Conservation (phyloP, 2,113 vertebrate genomes). For the Neomonachus schauinslandi region DNA sequence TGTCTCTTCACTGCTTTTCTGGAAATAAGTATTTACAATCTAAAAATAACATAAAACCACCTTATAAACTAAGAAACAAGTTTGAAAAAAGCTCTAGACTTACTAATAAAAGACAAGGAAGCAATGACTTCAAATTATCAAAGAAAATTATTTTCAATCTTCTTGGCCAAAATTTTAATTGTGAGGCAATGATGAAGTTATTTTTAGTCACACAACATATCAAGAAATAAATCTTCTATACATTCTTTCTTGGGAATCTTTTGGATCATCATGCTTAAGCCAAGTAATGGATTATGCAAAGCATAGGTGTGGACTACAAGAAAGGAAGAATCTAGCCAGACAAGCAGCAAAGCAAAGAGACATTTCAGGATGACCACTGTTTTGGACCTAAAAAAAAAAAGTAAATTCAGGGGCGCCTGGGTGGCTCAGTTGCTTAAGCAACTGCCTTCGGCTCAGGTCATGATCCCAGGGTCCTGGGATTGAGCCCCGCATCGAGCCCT, state of each 20-base stretch:
- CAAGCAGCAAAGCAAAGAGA: neutral
- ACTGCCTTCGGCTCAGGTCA: too few species aligned
- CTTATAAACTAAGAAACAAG: neutral
- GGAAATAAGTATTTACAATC: neutral
- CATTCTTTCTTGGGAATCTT: neutral
- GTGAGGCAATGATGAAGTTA: neutral
- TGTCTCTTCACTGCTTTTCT: neutral
- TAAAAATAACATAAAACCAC: neutral
- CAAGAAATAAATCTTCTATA: neutral
- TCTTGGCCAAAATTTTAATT: neutral
- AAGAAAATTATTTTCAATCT: slow-evolving; percentile 11
- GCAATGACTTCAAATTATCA: neutral
- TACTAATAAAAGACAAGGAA: neutral
- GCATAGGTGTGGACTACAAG: neutral
- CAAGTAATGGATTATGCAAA: neutral
- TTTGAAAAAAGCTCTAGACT: neutral
- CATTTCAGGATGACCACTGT: neutral
- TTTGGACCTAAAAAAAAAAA: neutral
- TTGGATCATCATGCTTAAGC: neutral
- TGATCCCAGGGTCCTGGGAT: too few species aligned
- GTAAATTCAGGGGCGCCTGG: too few species aligned
- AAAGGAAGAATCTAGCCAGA: neutral
- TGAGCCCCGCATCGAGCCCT: too few species aligned
- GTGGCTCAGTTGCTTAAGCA: too few species aligned
- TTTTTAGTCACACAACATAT: neutral